These are phyloP conservation scores for Drosophila tanythrix DNA, from an alignment of 2,888 invertebrate species.

Conservation along the genomic window DNA sequence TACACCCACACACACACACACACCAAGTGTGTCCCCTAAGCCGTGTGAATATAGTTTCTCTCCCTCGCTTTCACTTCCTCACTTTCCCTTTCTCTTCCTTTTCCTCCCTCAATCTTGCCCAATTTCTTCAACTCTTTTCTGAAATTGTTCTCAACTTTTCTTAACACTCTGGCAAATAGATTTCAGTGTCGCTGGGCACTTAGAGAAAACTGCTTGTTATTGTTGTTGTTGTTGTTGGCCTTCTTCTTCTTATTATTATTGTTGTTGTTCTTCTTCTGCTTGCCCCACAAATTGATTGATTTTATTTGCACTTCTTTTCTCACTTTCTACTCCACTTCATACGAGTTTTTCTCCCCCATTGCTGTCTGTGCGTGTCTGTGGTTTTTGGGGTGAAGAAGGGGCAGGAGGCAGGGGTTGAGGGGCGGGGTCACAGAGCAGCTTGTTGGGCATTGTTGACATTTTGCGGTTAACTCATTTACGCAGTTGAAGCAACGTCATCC, in stretches of 20 bases:
- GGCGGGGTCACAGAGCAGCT: not conserved
- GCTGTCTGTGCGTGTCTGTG: constrained; percentile 52
- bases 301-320: constrained; percentile 71
- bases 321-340: constrained; percentile 9
- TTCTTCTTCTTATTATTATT: not conserved
- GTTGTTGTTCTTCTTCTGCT: constrained; percentile 27
- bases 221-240: constrained; percentile 14
- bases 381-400: constrained; percentile 33
- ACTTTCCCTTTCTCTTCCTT: not conserved
- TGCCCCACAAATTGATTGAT: constrained; percentile 77
- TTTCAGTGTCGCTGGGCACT: constrained; percentile 75
- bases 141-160: constrained; percentile 68
- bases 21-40: constrained; percentile 46
- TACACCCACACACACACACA: constrained; percentile 30
- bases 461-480: constrained; percentile 76
- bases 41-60: constrained; percentile 28
- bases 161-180: constrained; percentile 77
- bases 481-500: constrained; percentile 46
- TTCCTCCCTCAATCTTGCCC: not conserved
- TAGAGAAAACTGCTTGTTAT: constrained; percentile 29
- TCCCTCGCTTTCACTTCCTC: not conserved
- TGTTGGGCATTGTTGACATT: constrained; percentile 67
- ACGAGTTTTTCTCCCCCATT: not conserved
- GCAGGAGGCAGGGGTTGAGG: not conserved
- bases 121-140: constrained; percentile 20